A percentile compares a stretch with the other conserved stretches of the same genome.
Evolutionary conservation across 2,888 invertebrate genomes (phyloP).

Genomic region (Polyommatus iphigenia): DNA sequence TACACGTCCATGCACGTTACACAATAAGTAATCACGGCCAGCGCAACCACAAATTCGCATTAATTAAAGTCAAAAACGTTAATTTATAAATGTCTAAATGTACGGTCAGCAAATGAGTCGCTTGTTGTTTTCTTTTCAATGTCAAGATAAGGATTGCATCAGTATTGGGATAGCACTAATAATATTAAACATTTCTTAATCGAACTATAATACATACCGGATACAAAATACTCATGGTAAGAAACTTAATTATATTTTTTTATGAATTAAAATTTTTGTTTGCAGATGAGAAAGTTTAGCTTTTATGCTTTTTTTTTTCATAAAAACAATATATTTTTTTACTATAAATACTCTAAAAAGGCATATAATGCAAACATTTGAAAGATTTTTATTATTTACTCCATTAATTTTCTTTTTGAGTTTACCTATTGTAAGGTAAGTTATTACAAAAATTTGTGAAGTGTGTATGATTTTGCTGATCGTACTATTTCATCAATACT

Average conservation of each 20-base stretch:
- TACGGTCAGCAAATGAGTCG: constrained; percentile 3
- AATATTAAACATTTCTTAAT: background rate
- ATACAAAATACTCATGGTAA: too few relatives aligned
- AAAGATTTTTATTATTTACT: too few relatives aligned
- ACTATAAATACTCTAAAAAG: too few relatives aligned
- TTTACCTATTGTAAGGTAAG: too few relatives aligned
- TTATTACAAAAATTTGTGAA: background rate
- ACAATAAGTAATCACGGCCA: constrained; percentile 22
- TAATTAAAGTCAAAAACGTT: constrained; percentile 31
- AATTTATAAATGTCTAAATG: constrained; percentile 31
- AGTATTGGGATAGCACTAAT: background rate
- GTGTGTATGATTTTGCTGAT: background rate
- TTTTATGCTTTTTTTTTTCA: background rate
- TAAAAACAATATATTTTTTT: background rate
- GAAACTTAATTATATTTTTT: background rate
- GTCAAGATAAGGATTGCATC: background rate
- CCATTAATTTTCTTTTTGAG: too few relatives aligned
- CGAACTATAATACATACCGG: too few relatives aligned
- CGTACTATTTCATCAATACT: constrained; percentile 22
- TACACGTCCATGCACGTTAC: constrained; percentile 18
- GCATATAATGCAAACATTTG: too few relatives aligned
- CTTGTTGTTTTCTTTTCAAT: background rate
- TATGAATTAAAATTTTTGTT: background rate
- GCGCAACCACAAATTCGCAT: constrained; percentile 29
- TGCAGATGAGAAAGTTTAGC: background rate